phyloP scores from a whole-genome alignment of 2,797 vertebrate species.

The Urophycis tenuis region DNA sequence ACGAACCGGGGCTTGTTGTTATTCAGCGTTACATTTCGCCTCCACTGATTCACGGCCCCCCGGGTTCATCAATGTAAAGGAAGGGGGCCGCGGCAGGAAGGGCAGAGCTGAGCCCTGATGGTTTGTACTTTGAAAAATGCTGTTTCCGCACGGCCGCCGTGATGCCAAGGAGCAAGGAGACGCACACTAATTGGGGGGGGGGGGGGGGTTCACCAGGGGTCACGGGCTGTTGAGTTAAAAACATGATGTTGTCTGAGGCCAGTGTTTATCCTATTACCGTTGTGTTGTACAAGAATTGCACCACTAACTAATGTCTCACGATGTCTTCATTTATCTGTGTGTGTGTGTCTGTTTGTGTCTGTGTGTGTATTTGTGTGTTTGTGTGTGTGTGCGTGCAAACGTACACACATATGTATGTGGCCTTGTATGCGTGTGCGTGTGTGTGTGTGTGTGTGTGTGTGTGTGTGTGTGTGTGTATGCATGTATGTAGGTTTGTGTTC shows the following conservation, averaged over 20 bases:
- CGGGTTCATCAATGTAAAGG: not conserved
- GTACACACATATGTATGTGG: not conserved
- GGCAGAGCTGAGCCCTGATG: not conserved
- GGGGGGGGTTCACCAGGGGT: not conserved
- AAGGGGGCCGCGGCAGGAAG: not conserved
- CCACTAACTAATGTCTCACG: slow-evolving; percentile 4
- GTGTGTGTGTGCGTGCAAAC: not conserved
- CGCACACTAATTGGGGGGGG: not conserved
- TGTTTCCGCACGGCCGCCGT: not conserved
- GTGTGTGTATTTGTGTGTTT: not conserved
- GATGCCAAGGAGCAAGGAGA: not conserved
- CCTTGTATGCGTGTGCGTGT: slow-evolving; percentile 5
- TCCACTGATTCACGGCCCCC: not conserved
- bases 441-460: slow-evolving; percentile 10
- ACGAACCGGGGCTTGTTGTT: not conserved
- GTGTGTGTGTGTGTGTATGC: not conserved
- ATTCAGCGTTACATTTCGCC: not conserved
- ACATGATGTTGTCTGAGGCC: not conserved
- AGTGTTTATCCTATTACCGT: not conserved
- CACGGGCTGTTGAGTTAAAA: not conserved
- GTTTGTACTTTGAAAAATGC: not conserved
- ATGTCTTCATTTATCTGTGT: not conserved
- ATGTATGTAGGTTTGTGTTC: slow-evolving; percentile 10
- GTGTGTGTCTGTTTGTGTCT: slow-evolving; percentile 1
- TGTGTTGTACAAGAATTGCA: not conserved